Evolutionary conservation across 2,888 invertebrate species (phyloP).

Genomic region (Nineta flava): DNA sequence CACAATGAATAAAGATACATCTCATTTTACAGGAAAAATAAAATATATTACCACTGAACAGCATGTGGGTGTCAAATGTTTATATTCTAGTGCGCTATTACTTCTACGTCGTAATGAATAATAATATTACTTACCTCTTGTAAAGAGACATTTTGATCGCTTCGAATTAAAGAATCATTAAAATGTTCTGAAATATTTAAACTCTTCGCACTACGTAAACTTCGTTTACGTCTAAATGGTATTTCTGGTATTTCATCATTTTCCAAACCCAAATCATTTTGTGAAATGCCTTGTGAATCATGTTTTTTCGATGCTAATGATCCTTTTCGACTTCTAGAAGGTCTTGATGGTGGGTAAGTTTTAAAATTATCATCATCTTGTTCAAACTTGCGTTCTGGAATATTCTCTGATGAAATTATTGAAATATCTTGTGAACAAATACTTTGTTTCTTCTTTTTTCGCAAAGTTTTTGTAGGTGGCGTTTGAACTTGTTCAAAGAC

Average conservation of each 20-base stretch:
- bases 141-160: neutral
- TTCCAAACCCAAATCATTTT: neutral
- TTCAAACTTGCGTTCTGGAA: neutral
- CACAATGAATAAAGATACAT: no score
- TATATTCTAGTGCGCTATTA: no score
- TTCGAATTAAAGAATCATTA: neutral
- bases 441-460: conserved; percentile 1
- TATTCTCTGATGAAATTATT: no score
- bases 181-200: neutral
- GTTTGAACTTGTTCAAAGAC: neutral
- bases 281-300: conserved; percentile 13
- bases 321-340: conserved; percentile 31
- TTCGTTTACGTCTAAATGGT: conserved; percentile 22
- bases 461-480: neutral
- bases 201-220: conserved; percentile 20
- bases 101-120: no score
- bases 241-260: neutral
- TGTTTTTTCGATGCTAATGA: conserved; percentile 14
- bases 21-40: no score
- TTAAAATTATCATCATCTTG: conserved; percentile 12
- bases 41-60: no score
- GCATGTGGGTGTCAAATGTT: no score
- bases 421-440: no score
- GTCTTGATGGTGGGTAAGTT: conserved; percentile 28
- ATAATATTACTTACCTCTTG: neutral